phyloP scores from a whole-genome alignment of 2,888 invertebrate species.

The Coenonympha glycerion region DNA sequence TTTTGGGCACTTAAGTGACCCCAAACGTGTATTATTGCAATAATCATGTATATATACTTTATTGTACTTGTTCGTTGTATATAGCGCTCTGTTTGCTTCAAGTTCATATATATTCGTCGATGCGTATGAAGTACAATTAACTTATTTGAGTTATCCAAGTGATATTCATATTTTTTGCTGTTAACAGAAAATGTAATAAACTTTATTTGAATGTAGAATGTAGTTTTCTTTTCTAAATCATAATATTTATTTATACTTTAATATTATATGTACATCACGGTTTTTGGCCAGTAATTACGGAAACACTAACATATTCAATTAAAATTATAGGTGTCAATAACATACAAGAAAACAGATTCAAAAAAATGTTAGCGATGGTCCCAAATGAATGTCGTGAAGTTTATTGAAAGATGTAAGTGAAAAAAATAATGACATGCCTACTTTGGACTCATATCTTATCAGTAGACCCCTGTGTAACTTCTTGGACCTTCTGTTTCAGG shows the following conservation, averaged over 20 bases:
- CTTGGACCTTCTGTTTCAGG: no score
- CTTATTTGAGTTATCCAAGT: constrained; percentile 35
- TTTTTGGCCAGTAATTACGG: no score
- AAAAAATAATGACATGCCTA: no score
- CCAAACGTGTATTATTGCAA: constrained; percentile 53
- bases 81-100: constrained; percentile 39
- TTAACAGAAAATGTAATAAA: constrained; percentile 47
- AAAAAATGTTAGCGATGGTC: neutral
- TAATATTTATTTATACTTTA: no score
- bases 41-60: constrained; percentile 55
- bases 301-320: no score
- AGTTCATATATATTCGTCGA: constrained; percentile 34
- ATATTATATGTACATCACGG: no score
- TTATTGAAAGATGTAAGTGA: no score
- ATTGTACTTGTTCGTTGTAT: constrained; percentile 49
- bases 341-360: constrained; percentile 27
- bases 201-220: constrained; percentile 55
- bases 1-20: constrained; percentile 10
- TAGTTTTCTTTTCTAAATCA: constrained; percentile 40
- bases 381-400: neutral
- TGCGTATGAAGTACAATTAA: constrained; percentile 44
- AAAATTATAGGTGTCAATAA: constrained; percentile 34
- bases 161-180: constrained; percentile 52
- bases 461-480: no score
- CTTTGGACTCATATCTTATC: no score